Percentiles rank a stretch among this genome's conserved stretches.
These are phyloP conservation scores for Aurelia coerulea DNA, from an alignment of 30 jellyfish, hydroid and myxozoan species.

Conservation along the genomic window DNA sequence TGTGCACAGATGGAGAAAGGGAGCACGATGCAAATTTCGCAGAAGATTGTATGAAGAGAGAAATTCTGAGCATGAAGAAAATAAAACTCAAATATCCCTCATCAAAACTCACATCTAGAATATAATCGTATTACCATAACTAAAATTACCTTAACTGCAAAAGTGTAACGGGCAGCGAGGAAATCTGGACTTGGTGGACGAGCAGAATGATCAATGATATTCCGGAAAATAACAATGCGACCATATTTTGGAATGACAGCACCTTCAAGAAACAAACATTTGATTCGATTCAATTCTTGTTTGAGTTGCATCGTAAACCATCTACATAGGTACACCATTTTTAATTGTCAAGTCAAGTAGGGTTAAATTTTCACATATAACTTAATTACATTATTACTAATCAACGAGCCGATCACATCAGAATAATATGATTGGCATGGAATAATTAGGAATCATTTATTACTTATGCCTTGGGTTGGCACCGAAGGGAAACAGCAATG, in stretches of 20 bases:
- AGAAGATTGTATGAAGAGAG: neutral
- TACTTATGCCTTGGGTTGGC: too few species aligned
- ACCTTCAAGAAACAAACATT: slow-evolving; percentile 10
- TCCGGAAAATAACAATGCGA: slow-evolving; percentile 80
- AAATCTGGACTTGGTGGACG: slow-evolving; percentile 91
- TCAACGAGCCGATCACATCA: too few species aligned
- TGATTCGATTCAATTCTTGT: neutral
- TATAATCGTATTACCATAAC: neutral
- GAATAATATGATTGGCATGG: too few species aligned
- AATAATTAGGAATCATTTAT: too few species aligned
- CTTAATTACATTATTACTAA: too few species aligned
- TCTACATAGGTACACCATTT: too few species aligned
- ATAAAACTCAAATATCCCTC: too few species aligned
- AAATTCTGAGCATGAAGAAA: too few species aligned
- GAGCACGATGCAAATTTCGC: neutral
- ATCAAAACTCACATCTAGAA: neutral
- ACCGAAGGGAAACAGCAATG: too few species aligned
- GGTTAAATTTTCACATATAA: too few species aligned
- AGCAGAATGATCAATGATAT: slow-evolving; percentile 84
- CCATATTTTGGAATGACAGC: slow-evolving; percentile 87
- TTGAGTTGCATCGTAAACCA: neutral
- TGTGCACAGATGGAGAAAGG: too few species aligned
- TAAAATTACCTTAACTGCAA: slow-evolving; percentile 73
- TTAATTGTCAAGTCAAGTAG: too few species aligned
- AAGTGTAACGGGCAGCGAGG: slow-evolving; percentile 84